Evolutionary conservation across 2,113 vertebrate genomes (phyloP), one percentile per base, ranked within the genome.

Genomic region (Chascanopsetta lugubris): DNA sequence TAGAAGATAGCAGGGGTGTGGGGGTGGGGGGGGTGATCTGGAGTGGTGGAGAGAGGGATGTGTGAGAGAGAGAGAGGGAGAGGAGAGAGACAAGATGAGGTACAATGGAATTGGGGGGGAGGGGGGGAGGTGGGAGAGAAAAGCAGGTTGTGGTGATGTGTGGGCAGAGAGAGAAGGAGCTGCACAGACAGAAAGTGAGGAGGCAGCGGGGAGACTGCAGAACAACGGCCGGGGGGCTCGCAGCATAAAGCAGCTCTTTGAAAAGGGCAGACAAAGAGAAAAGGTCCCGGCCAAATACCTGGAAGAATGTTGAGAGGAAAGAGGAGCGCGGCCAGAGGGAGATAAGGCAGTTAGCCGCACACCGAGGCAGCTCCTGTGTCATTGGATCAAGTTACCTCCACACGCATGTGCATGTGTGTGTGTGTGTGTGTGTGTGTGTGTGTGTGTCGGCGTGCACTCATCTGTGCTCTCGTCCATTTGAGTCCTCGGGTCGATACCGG

Each of bases 251-350:
- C 82, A 80, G 82, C 83, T 78, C 88, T 89, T 91, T 91, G 90
- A 91, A 89, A 91, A 90, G 90, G 87, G 80, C 88, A 89, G 77
- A 89, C 86, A 90, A 91, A 89, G 82, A 85, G 86, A 90, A 90
- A 89, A 90, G 86, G 88, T 91, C 90, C 87, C 63, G 59, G 84
- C 90, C 86, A 91, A 89, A 90, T 91, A 91, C 88, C 90, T 87
- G 85, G 87, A 90, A 91, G 88, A 91, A 91, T 90, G 88, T 85
- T 72, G 83, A 88, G 88, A 89, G 90, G 90, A 89, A 89, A 90
- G 88, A 85, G 83, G 87, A 91, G 87, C 83, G 61, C 83, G 75
- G 88, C 80, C 83, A 86, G 70, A 61, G 77, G 70, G 87, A 91
- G 90, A 90, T 90, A 89, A 91, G 87, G 86, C 86, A 86, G 83